Evolutionary conservation across 1,140 invertebrate genomes (phyloP), one percentile per base, ranked within the genome.

Genomic region (Heliconius himera): DNA sequence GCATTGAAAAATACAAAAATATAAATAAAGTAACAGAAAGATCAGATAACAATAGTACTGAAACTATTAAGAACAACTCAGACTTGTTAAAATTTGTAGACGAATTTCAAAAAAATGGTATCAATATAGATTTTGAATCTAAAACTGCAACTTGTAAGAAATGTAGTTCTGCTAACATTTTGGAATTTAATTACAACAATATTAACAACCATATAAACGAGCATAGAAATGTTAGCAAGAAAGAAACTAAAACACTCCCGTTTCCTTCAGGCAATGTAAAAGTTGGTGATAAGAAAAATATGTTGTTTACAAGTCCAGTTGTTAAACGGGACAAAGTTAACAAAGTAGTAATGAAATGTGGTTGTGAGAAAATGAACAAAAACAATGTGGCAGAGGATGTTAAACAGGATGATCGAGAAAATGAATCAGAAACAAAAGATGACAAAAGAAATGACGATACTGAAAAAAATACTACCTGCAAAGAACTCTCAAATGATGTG

Each of bases 51-150:
- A 29, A 22, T 13, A 66, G 3, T 13, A 66, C 20, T 66, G 60
- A 66, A 16, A 26, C 11, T 66, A 22, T 66, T 29, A 4, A 66
- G 9, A 29, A 66, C 22, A 29, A 29, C 22, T 26, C 26, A 16
- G 26, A 22, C 9, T 66, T 66, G 60, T 16, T 66, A 22, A 29
- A 66, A 26, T 66, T 29, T 26, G 60, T 70, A 26, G n/a, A 29
- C 13, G 38, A 76, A 74, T 77, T 81, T 49, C 71, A 81, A 74
- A 70, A 54, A 13, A 70, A 81, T 36, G 26, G 16, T 26, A 71
- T 81, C 46, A 74, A 54, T 2, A 77, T 81, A 8, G 74, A 81
- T 54, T 74, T 77, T 51, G 80, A 81, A 78, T 46, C 60, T 11
- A 41, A 71, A 33, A 41, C 46, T 16, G 80, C 46, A 8, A 22